Conservation (phyloP, 2,888 invertebrate genomes). For the Hyles lineata region DNA sequence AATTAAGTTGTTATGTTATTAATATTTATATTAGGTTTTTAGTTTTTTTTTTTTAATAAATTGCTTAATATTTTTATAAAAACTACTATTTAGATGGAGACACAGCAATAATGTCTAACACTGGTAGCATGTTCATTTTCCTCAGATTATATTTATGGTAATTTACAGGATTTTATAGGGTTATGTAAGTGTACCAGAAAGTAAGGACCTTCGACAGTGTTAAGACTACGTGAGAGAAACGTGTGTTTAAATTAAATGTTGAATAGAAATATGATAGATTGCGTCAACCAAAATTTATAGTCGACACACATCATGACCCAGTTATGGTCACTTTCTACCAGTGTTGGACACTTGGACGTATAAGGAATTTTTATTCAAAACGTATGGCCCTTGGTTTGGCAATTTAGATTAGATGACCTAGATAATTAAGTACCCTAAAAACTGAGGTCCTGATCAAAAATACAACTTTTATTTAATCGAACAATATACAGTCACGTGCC, state of each 20-base stretch:
- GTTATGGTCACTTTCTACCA: constrained; percentile 24
- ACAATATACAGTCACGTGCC: not conserved
- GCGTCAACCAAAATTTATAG: constrained; percentile 23
- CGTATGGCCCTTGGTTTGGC: not conserved
- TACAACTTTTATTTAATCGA: too few relatives aligned
- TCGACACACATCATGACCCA: constrained; percentile 20
- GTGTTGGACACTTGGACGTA: constrained; percentile 16
- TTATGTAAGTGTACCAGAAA: not conserved
- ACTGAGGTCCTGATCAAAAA: too few relatives aligned
- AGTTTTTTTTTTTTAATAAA: not conserved
- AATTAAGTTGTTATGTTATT: not conserved
- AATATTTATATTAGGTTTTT: not conserved
- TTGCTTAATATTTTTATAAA: too few relatives aligned
- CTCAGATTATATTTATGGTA: too few relatives aligned
- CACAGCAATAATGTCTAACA: too few relatives aligned
- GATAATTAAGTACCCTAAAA: not conserved
- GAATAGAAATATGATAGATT: not conserved
- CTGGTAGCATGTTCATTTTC: too few relatives aligned
- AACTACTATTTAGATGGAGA: too few relatives aligned
- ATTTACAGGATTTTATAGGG: too few relatives aligned
- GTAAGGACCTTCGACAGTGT: not conserved
- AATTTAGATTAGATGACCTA: not conserved
- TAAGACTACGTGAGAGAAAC: not conserved
- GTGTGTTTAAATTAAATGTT: not conserved
- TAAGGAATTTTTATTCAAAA: constrained; percentile 9